Evolutionary conservation across 2,888 invertebrate genomes (phyloP).

Genomic region (Leptinotarsa rubiginosa): DNA sequence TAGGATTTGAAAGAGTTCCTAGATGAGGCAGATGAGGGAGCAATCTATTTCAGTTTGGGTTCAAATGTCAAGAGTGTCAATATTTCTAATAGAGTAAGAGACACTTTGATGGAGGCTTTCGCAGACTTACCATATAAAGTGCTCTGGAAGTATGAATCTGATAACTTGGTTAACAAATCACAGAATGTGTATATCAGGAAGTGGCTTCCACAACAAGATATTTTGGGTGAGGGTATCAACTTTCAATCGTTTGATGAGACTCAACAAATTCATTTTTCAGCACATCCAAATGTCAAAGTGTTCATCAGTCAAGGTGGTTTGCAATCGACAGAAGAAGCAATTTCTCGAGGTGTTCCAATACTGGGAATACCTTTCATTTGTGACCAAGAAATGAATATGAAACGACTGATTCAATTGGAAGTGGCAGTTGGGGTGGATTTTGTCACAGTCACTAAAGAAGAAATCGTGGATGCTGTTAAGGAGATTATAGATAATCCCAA

Average conservation of each 20-base stretch:
- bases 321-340: slow-evolving; percentile 58
- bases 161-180: slow-evolving; percentile 59
- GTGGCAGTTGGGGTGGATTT: slow-evolving; percentile 50
- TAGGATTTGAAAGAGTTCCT: slow-evolving; percentile 61
- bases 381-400: slow-evolving; percentile 56
- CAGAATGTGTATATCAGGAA: slow-evolving; percentile 63
- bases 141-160: slow-evolving; percentile 66
- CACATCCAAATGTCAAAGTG: slow-evolving; percentile 56
- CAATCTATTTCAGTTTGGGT: slow-evolving; percentile 65
- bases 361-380: slow-evolving; percentile 57
- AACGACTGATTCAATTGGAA: slow-evolving; percentile 48
- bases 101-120: slow-evolving; percentile 61
- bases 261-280: slow-evolving; percentile 38
- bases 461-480: slow-evolving; percentile 49
- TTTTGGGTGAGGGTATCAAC: slow-evolving; percentile 59
- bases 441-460: slow-evolving; percentile 52
- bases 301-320: slow-evolving; percentile 58
- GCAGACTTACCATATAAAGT: slow-evolving; percentile 63
- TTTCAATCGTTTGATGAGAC: background rate
- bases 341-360: slow-evolving; percentile 54
- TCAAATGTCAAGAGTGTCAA: slow-evolving; percentile 62
- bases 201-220: slow-evolving; percentile 68
- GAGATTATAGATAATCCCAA: slow-evolving; percentile 53
- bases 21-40: slow-evolving; percentile 61
- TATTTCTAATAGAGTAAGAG: slow-evolving; percentile 57